These are phyloP conservation scores for Neocrepidodera transversa DNA, from an alignment of 2,888 invertebrate genomes.

Conservation along the genomic window DNA sequence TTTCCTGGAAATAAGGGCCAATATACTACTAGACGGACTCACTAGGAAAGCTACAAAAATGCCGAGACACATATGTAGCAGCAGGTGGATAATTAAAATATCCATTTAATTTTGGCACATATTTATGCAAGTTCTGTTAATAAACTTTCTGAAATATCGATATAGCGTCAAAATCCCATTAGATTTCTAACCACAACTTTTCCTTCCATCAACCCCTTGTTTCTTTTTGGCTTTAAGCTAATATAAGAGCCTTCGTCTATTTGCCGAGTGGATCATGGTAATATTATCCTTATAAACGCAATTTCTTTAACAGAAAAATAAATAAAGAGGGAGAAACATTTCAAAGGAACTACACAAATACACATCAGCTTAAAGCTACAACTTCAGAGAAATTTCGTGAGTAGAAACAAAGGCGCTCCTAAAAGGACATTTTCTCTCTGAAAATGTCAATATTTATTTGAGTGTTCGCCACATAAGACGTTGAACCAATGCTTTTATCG, in stretches of 20 bases:
- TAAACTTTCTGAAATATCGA: no score
- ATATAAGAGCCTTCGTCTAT: neutral
- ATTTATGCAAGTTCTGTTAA: no score
- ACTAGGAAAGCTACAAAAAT: no score
- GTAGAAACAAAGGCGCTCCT: constrained; percentile 27
- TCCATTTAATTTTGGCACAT: no score
- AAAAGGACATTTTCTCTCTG: constrained; percentile 26
- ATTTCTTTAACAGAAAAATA: constrained; percentile 34
- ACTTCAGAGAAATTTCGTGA: constrained; percentile 36
- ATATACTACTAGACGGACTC: no score
- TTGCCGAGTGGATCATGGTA: constrained; percentile 1
- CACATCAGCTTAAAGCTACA: constrained; percentile 44
- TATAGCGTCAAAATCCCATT: no score
- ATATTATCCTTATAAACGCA: constrained; percentile 10
- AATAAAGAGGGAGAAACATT: constrained; percentile 40
- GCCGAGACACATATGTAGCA: no score
- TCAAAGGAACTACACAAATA: constrained; percentile 42
- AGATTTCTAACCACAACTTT: no score
- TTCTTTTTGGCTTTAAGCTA: neutral
- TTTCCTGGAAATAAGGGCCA: no score
- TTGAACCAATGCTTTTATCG: constrained; percentile 7
- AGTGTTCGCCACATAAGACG: constrained; percentile 14
- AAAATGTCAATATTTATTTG: constrained; percentile 33
- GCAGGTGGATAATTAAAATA: no score
- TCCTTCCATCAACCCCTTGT: no score